These are phyloP conservation scores for Mimas tiliae DNA, from an alignment of 2,888 invertebrate species.

Conservation along the genomic window DNA sequence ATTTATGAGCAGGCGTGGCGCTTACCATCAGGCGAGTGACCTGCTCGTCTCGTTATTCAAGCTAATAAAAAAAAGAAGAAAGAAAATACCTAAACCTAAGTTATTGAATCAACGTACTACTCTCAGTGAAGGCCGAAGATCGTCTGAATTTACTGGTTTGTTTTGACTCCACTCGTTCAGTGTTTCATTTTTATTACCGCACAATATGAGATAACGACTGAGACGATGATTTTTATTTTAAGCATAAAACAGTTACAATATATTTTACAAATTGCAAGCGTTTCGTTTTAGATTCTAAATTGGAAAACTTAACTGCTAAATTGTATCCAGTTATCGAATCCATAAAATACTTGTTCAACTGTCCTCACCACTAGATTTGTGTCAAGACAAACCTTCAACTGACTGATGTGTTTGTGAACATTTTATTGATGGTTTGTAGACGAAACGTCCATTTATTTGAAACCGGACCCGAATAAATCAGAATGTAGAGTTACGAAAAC, in stretches of 20 bases:
- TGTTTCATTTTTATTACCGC: neutral
- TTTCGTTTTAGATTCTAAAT: neutral
- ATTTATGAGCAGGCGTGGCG: too few species aligned
- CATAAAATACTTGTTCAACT: conserved; percentile 15
- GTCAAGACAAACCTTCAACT: conserved; percentile 43
- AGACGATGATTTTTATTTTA: neutral
- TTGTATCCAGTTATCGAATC: neutral
- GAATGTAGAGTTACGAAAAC: conserved; percentile 58
- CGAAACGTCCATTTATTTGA: conserved; percentile 60
- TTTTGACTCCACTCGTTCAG: neutral
- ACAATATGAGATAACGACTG: neutral
- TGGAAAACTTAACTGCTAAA: neutral
- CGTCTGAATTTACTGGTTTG: too few species aligned
- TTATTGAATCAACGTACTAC: too few species aligned
- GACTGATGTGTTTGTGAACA: conserved; percentile 63
- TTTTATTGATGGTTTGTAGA: conserved; percentile 68
- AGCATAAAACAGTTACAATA: neutral
- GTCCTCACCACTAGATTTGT: conserved; percentile 35
- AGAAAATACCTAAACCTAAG: too few species aligned
- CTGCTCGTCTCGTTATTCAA: too few species aligned
- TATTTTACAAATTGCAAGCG: neutral
- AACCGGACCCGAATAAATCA: conserved; percentile 68
- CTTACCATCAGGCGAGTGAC: too few species aligned
- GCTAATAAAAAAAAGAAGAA: too few species aligned
- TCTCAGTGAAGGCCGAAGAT: too few species aligned